Conservation (phyloP, 2,113 vertebrate species). For the Ailuropoda melanoleuca region DNA sequence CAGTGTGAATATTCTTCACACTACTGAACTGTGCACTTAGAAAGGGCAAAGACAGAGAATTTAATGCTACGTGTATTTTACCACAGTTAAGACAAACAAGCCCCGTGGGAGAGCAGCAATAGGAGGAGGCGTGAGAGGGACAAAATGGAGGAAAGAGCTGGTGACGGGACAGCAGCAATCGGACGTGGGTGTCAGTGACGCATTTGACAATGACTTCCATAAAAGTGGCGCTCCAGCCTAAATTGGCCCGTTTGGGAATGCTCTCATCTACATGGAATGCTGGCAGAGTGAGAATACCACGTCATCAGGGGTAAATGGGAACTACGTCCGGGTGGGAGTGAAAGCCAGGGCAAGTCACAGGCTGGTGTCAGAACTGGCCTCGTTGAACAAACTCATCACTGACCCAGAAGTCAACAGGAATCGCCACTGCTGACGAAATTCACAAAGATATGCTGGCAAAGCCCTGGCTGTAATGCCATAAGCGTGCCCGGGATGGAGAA, state of each 20-base stretch:
- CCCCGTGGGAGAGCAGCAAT: not conserved
- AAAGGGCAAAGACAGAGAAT: not conserved
- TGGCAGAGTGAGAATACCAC: not conserved
- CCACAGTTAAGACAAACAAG: not conserved
- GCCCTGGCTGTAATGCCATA: not conserved
- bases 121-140: not conserved
- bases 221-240: not conserved
- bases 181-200: not conserved
- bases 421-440: constrained; percentile 64
- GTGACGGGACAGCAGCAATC: not conserved
- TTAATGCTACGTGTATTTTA: not conserved
- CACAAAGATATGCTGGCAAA: constrained; percentile 31
- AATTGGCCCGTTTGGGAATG: not conserved
- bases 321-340: constrained; percentile 12
- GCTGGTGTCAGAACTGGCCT: constrained; percentile 22
- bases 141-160: not conserved
- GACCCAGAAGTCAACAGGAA: constrained; percentile 51
- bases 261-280: constrained; percentile 1
- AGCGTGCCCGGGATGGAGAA: not conserved
- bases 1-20: not conserved
- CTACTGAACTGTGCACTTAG: not conserved
- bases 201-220: not conserved
- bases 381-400: constrained; percentile 56
- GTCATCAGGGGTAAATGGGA: not conserved
- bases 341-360: constrained; percentile 10